Base-by-base conservation (phyloP, 2,113 vertebrate species). In the Dunckerocampus dactyliophorus region DNA sequence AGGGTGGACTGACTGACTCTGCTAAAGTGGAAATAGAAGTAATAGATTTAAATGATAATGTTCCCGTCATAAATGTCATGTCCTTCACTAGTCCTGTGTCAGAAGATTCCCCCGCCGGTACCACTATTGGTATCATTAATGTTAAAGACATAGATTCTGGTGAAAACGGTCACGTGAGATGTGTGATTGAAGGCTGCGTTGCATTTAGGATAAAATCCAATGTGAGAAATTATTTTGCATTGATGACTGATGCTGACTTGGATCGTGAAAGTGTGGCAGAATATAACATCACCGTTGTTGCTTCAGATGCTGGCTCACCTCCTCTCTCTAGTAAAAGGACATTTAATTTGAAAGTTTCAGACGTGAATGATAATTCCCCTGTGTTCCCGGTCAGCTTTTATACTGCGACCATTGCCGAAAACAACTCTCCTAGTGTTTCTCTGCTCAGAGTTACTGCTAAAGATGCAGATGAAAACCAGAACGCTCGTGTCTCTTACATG, bases 401-500 rank as follows among this genome's bases (percentile, higher is more conserved):
- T 20, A 56, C 6, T 6, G 70, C 75, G 0, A 61, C 21, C 11
- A 17, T 85, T 0, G 8, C 31, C 42, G 83, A 85, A 47, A 85
- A 85, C 59, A 84, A 76, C 8, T 48, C 53, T 1, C 71, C 74
- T 0, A 75, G 77, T 4, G 12, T 69, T 10, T 74, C 72, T 31
- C 8, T 78, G 4, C 22, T 74, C 0, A 59, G 49, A 0, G 43
- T 85, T 0, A 66, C 2, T 21, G 75, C 82, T 2, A 34, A n/a
- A 17, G 80, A 82, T 52, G 16, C 64, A 0, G 79, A 84, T 55
- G 47, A 22, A 17, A 72, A 66, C 7, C 84, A 88, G 14, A 92
- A 92, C 6, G 88, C 87, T 0, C 79, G 75, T 1, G 20, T 93
- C 14, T 88, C 80, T 14, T 92, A 90, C n/a, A 85, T 82, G 12